Evolutionary conservation across 1,140 invertebrate genomes (phyloP).

Genomic region (Cardiocondyla obscurior): DNA sequence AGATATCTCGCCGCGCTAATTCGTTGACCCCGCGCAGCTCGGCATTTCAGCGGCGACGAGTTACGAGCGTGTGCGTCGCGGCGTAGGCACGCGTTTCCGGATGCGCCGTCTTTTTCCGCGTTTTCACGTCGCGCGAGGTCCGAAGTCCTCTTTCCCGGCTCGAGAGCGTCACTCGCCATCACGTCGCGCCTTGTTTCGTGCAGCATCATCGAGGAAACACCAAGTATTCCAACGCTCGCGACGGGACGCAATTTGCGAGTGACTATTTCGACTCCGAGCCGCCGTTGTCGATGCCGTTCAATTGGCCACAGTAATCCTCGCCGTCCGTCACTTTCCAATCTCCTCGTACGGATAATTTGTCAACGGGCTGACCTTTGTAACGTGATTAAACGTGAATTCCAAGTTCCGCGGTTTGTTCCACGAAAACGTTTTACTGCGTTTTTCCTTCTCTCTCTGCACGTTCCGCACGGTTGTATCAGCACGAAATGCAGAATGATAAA

Average conservation of each 20-base stretch:
- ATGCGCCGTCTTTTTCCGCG: conserved; percentile 39
- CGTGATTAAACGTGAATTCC: conserved; percentile 3
- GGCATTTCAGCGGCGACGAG: conserved; percentile 4
- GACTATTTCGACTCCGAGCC: neutral
- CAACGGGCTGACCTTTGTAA: conserved; percentile 14
- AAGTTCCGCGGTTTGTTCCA: neutral
- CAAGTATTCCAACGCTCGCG: conserved; percentile 12
- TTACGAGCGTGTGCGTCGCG: neutral
- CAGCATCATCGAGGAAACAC: no score
- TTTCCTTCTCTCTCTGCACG: neutral
- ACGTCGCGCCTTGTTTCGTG: no score
- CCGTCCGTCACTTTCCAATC: conserved; percentile 41
- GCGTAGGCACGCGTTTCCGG: conserved; percentile 42
- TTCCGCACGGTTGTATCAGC: neutral
- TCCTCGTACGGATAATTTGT: neutral
- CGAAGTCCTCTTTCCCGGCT: neutral
- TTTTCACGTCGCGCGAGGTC: conserved; percentile 7
- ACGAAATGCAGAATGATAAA: neutral
- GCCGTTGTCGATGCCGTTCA: neutral
- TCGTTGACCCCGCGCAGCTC: conserved; percentile 40
- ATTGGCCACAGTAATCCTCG: conserved; percentile 4
- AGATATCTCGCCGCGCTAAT: conserved; percentile 19
- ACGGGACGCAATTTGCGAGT: conserved; percentile 17
- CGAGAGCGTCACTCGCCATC: neutral
- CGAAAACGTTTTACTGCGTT: neutral